phyloP scores from a whole-genome alignment of 2,888 invertebrate species.

The Beris chalybata region DNA sequence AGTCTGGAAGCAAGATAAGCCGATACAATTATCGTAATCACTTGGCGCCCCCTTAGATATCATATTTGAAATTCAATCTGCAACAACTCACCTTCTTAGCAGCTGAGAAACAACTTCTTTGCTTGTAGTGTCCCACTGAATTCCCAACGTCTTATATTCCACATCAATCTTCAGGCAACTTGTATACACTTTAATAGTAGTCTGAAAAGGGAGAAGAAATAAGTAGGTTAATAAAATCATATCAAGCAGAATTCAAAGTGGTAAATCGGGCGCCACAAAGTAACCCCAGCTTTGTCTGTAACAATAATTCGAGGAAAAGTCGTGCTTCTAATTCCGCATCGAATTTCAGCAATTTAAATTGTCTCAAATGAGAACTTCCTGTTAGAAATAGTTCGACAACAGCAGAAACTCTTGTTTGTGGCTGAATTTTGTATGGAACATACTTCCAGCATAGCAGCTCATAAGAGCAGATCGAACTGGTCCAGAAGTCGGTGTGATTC shows the following conservation, averaged over 20 bases:
- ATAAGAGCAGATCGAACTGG: too few relatives aligned
- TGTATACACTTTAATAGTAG: conserved; percentile 89
- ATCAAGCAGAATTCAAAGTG: too few relatives aligned
- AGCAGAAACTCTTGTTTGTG: too few relatives aligned
- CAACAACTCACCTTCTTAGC: conserved; percentile 70
- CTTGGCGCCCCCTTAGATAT: neutral
- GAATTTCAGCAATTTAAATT: conserved; percentile 20
- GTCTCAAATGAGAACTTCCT: conserved; percentile 30
- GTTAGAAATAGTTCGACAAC: neutral
- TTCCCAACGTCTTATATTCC: conserved; percentile 92
- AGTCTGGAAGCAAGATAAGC: conserved; percentile 47
- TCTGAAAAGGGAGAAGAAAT: conserved; percentile 63
- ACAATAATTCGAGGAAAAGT: too few relatives aligned
- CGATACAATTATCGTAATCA: neutral
- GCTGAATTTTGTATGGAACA: too few relatives aligned
- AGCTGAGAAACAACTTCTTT: conserved; percentile 83
- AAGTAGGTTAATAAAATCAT: too few relatives aligned
- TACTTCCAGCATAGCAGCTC: too few relatives aligned
- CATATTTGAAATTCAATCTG: conserved; percentile 2
- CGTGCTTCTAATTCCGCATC: neutral
- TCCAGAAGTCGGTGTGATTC: too few relatives aligned
- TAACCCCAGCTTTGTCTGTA: neutral
- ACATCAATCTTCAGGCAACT: conserved; percentile 88
- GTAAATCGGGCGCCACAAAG: conserved; percentile 2
- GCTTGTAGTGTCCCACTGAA: conserved; percentile 86